These are phyloP conservation scores for Maccullochella peelii DNA, from an alignment of 2,113 vertebrate genomes.

Conservation along the genomic window DNA sequence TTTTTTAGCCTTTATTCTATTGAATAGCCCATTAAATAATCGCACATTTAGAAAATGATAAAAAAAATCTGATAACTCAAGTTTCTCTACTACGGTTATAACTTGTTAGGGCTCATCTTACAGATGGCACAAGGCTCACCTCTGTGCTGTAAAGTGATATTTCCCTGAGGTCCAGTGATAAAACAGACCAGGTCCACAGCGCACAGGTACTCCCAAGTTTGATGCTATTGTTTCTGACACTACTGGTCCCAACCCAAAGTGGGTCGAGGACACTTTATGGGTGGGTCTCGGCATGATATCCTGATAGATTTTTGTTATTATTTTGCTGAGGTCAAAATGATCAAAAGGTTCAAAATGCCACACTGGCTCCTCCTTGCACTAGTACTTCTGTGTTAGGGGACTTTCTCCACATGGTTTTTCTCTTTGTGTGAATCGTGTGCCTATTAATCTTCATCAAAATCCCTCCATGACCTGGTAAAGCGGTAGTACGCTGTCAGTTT, in stretches of 20 bases:
- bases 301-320: not conserved
- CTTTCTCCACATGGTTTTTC: not conserved
- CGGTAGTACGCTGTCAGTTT: not conserved
- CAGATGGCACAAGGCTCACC: not conserved
- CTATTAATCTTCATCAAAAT: constrained; percentile 13
- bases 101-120: not conserved
- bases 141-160: not conserved
- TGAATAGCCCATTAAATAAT: not conserved
- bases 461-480: not conserved
- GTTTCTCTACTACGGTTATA: not conserved
- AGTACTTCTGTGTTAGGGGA: not conserved
- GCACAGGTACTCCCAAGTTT: constrained; percentile 23
- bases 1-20: not conserved
- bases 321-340: not conserved
- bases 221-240: constrained; percentile 31
- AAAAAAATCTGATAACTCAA: not conserved
- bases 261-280: not conserved
- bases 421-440: not conserved
- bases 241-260: constrained; percentile 9
- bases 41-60: not conserved
- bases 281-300: not conserved
- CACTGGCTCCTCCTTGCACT: not conserved
- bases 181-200: constrained; percentile 6
- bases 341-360: not conserved
- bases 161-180: constrained; percentile 1